Evolutionary conservation across 2,888 invertebrate species (phyloP).

Genomic region (Baccha elongata): DNA sequence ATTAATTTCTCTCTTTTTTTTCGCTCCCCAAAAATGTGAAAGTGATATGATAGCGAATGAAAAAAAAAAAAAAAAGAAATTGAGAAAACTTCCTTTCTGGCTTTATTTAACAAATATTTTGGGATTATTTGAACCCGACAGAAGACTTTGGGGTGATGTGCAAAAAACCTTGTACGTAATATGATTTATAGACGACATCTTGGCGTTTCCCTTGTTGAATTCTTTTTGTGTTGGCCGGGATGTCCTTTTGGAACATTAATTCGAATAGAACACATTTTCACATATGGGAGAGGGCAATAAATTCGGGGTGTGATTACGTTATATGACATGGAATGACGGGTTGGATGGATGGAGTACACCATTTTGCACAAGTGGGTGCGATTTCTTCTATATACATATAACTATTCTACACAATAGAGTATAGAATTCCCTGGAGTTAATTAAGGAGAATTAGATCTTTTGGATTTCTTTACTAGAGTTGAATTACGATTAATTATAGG

Average conservation of each 20-base stretch:
- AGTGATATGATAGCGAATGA: conserved; percentile 34
- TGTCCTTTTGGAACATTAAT: conserved; percentile 69
- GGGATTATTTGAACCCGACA: conserved; percentile 40
- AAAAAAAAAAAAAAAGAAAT: conserved; percentile 1
- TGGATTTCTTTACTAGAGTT: neutral
- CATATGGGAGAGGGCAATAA: conserved; percentile 72
- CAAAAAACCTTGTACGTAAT: conserved; percentile 50
- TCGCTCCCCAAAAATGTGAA: neutral
- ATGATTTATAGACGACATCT: conserved; percentile 73
- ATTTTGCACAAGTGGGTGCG: conserved; percentile 48
- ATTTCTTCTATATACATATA: neutral
- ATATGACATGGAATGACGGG: conserved; percentile 65
- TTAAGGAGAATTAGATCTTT: neutral
- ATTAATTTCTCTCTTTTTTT: conserved; percentile 8
- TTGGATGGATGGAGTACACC: conserved; percentile 23
- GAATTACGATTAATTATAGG: neutral
- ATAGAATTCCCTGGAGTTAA: neutral
- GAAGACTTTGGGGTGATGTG: conserved; percentile 29
- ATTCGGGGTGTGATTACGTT: conserved; percentile 72
- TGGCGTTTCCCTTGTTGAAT: conserved; percentile 65
- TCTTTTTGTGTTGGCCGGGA: conserved; percentile 52
- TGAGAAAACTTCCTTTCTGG: conserved; percentile 32
- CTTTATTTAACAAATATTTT: conserved; percentile 69
- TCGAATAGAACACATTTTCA: conserved; percentile 67
- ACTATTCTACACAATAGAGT: too few species aligned